Base-by-base conservation (phyloP, 2,888 invertebrate species). In the Prosapia bicincta region DNA sequence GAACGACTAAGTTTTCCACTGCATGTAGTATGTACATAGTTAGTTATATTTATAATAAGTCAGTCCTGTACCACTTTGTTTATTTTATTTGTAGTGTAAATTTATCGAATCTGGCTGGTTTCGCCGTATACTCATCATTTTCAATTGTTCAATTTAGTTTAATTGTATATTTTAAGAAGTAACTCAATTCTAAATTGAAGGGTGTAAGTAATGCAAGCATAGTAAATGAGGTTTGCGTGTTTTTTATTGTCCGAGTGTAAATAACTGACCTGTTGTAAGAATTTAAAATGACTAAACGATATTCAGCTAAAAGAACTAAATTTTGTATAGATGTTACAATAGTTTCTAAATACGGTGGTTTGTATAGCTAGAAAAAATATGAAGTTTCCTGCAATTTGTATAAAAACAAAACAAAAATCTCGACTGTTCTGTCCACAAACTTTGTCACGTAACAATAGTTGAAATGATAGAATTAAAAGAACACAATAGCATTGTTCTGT, bases 11-110 rank as follows among this genome's bases (percentile, higher is more conserved):
- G 78, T 80, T 78, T 79, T 79, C 74, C 78, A 79, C 77, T 79
- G 79, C 79, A 77, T 76, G 79, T 79, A 79, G 79, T 76, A 72
- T 71, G 77, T 77, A 74, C 67, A 78, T 77, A 78, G 76, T 72
- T 77, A 73, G 74, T 70, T 71, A 71, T 54, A 70, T n/a, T 71
- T 70, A 67, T 71, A 72, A 20, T 7, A n/a, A 20, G 23, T 30
- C 20, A 26, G 71, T 75, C 26, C 7, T 28, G 66, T 66, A 66
- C 15, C 26, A 25, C 26, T 67, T 20, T 67, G 75, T 71, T 76
- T 54, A 32, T 66, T 68, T 72, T 71, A 69, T 65, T 32, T 65
- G 69, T 68, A 69, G 69, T 71, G 70, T 71, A 71, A 25, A 43
- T 28, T 78, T 79, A 79, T 79, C 78, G 79, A 80, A 80, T 69